Conservation (phyloP, 2,113 vertebrate genomes). For the Cygnus atratus region DNA sequence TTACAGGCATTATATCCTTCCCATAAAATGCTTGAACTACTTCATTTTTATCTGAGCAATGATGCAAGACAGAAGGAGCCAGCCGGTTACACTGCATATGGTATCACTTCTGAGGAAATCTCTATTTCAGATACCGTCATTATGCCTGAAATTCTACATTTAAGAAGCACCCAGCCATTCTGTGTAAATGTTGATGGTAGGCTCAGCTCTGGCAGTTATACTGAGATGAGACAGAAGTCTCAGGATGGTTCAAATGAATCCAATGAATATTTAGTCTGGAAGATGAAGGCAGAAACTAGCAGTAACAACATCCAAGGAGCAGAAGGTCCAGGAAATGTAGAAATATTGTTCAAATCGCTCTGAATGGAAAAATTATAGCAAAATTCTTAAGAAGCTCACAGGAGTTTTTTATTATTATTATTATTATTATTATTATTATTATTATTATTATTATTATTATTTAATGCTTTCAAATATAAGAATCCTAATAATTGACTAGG, state of each 20-base stretch:
- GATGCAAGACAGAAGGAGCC: constrained; percentile 37
- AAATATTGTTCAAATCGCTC: background rate
- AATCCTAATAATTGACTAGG: background rate
- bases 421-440: background rate
- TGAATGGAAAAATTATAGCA: background rate
- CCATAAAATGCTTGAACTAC: constrained; percentile 52
- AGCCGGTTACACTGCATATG: background rate
- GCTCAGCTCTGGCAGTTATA: constrained; percentile 18
- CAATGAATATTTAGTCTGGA: constrained; percentile 53
- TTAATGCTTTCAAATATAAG: background rate
- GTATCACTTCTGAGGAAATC: constrained; percentile 32
- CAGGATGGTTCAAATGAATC: constrained; percentile 8
- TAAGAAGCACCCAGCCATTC: constrained; percentile 28
- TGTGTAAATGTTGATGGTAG: constrained; percentile 47
- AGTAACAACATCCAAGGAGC: constrained; percentile 27
- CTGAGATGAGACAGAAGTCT: constrained; percentile 11
- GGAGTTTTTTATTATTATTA: background rate
- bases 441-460: background rate
- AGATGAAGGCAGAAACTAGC: constrained; percentile 28
- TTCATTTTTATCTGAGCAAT: constrained; percentile 65
- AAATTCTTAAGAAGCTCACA: background rate
- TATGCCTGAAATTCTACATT: background rate
- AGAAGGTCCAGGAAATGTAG: constrained; percentile 22
- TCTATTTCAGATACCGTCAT: background rate
- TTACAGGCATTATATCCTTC: constrained; percentile 41